Conservation (phyloP, 2,888 invertebrate species). For the Balanococcus diminutus region DNA sequence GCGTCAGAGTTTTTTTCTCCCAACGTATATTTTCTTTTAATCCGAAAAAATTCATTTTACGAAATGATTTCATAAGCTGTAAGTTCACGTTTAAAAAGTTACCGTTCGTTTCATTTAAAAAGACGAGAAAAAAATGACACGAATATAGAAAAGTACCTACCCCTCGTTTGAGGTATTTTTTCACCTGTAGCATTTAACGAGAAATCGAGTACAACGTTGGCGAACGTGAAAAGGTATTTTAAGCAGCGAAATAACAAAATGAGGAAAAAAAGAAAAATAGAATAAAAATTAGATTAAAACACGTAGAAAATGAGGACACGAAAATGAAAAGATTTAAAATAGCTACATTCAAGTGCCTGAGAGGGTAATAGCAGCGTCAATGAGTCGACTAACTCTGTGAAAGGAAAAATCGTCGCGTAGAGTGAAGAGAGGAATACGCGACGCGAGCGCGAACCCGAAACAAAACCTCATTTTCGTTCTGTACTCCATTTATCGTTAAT, state of each 20-base stretch:
- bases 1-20: background rate
- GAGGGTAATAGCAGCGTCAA: background rate
- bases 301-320: background rate
- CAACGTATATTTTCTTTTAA: background rate
- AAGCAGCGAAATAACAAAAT: background rate
- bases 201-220: background rate
- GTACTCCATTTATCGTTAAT: conserved; percentile 2
- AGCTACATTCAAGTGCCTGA: background rate
- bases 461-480: background rate
- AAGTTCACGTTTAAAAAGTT: background rate
- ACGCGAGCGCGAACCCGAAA: background rate
- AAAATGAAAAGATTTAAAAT: background rate
- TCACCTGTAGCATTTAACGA: background rate
- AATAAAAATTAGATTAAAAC: background rate
- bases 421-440: too few species aligned
- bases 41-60: background rate
- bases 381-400: background rate
- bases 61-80: background rate
- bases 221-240: background rate
- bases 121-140: background rate
- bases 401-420: too few species aligned
- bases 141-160: background rate
- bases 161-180: background rate
- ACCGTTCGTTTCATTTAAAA: background rate
- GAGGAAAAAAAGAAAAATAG: background rate